Percentiles rank a stretch among this genome's conserved stretches.
Conservation (phyloP, 2,888 invertebrate genomes). For the Adineta ricciae region DNA sequence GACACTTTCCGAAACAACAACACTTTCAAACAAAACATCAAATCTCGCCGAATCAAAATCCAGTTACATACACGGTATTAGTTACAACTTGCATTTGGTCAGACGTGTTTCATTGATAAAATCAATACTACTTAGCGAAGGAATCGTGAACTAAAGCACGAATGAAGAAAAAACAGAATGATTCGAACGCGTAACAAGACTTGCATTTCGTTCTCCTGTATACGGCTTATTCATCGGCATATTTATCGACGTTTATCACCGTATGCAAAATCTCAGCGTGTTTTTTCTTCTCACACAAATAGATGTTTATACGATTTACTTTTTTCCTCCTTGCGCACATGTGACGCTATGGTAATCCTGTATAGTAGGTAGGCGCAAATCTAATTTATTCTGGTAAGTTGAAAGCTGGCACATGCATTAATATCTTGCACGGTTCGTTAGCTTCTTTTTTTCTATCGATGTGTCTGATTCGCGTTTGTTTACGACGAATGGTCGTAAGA, state of each 20-base stretch:
- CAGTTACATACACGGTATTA: background rate
- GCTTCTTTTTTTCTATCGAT: background rate
- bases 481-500: no score
- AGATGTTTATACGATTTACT: no score
- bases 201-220: background rate
- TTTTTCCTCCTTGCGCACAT: background rate
- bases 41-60: background rate
- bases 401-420: background rate
- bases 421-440: background rate
- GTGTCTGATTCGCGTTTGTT: no score
- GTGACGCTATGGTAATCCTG: background rate
- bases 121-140: background rate
- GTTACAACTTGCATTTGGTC: background rate
- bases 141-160: background rate
- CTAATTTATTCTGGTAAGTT: background rate
- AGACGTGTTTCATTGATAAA: background rate
- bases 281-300: no score
- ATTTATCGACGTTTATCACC: background rate
- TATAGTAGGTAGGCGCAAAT: background rate
- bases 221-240: background rate
- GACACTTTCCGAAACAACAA: background rate
- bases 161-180: background rate
- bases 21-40: background rate
- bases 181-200: background rate
- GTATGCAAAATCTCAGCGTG: no score